phyloP scores from a whole-genome alignment of 1,140 invertebrate genomes.

The Bombus sylvicola region DNA sequence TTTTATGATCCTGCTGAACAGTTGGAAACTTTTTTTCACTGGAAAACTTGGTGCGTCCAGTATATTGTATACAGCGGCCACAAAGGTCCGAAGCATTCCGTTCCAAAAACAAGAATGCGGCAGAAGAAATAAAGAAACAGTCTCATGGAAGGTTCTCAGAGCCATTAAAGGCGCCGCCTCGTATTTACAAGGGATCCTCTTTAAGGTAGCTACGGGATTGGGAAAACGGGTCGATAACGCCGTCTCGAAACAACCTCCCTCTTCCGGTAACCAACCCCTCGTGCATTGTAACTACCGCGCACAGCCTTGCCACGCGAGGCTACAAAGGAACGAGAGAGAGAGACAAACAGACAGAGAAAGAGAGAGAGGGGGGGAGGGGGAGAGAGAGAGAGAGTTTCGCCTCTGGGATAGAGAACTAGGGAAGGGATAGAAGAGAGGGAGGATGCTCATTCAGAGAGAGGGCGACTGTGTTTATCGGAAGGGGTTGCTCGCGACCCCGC shows the following conservation, averaged over 20 bases:
- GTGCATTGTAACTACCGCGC: conserved; percentile 60
- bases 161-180: conserved; percentile 54
- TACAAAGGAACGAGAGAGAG: conserved; percentile 16
- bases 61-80: background rate
- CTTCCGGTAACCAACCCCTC: conserved; percentile 48
- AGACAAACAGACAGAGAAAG: background rate
- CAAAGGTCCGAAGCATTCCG: background rate
- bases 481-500: conserved; percentile 62
- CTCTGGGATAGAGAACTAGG: background rate
- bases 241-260: conserved; percentile 74
- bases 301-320: conserved; percentile 46
- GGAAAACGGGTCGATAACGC: conserved; percentile 74
- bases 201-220: conserved; percentile 69
- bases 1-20: no score
- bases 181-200: conserved; percentile 66
- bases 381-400: background rate
- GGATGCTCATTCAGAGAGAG: conserved; percentile 54
- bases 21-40: no score
- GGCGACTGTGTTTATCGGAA: conserved; percentile 61
- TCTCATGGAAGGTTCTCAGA: background rate
- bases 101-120: background rate
- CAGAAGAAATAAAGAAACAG: background rate
- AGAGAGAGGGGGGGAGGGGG: no score
- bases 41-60: background rate
- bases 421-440: background rate